Evolutionary conservation across 1,140 invertebrate species (phyloP), one percentile per base, ranked within the genome.

Genomic region (Spodoptera frugiperda): DNA sequence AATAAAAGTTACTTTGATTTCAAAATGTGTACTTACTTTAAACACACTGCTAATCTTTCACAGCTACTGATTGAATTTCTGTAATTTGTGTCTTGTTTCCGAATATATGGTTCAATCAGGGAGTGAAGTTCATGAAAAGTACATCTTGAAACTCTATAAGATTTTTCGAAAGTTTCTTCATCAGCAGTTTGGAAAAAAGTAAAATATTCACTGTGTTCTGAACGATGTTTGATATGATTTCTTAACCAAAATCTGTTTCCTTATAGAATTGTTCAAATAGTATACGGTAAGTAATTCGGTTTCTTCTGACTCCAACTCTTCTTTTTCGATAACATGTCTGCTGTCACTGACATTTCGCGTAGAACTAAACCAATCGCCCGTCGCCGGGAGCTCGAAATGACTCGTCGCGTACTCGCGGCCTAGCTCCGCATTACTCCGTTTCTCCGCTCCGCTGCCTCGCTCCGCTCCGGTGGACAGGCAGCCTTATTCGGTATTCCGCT

Each of bases 1-100:
- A 55, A 55, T 55, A 55, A 55, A 55, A 55, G 53, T 55, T 55
- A 55, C 53, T 55, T 55, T 55, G 53, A 55, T 55, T 55, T 55
- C 51, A 55, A 55, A 55, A 55, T 55, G 53, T 55, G 53, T 55
- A 55, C 53, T 55, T 55, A 55, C 53, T 55, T 55, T 55, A 55
- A 55, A 55, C 53, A 55, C 53, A 55, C 53, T 55, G 53, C 53
- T 55, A 55, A 55, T 55, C 53, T 55, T 55, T 55, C 53, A 55
- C 53, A 55, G 53, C 53, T 55, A 55, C 53, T 55, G 53, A 55
- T 55, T 55, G 53, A 55, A 55, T 55, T 55, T 55, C 53, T 55
- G 53, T 55, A 55, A 55, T 55, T 55, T 55, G 53, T 55, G 53
- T 55, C 53, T 55, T 55, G 53, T 55, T 55, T 55, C 53, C 53